Evolutionary conservation across 1,140 invertebrate species (phyloP).

Genomic region (Palaemon carinicauda): DNA sequence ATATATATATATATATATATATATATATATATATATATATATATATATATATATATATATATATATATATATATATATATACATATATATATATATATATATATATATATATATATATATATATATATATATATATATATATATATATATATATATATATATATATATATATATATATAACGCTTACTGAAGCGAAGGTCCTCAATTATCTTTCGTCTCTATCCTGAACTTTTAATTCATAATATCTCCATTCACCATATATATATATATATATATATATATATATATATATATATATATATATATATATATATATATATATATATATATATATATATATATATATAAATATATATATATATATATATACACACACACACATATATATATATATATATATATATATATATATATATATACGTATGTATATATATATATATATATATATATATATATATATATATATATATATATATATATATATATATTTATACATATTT

Average conservation of each 20-base stretch:
- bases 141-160: neutral
- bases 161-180: neutral
- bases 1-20: neutral
- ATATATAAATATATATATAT: neutral
- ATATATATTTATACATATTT: too few species aligned
- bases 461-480: too few species aligned
- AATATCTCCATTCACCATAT: too few species aligned
- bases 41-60: conserved; percentile 2
- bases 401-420: neutral
- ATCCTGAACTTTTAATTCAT: too few species aligned
- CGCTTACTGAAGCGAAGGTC: neutral
- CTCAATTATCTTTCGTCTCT: too few species aligned
- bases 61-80: neutral
- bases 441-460: neutral
- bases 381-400: neutral
- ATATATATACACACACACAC: neutral
- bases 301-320: neutral
- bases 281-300: neutral
- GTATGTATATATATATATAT: neutral
- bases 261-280: too few species aligned
- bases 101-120: neutral
- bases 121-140: neutral
- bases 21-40: neutral
- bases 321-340: neutral
- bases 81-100: neutral